These are phyloP conservation scores for Ctenodactylus gundi DNA, from an alignment of 2,113 vertebrate species.

Conservation along the genomic window DNA sequence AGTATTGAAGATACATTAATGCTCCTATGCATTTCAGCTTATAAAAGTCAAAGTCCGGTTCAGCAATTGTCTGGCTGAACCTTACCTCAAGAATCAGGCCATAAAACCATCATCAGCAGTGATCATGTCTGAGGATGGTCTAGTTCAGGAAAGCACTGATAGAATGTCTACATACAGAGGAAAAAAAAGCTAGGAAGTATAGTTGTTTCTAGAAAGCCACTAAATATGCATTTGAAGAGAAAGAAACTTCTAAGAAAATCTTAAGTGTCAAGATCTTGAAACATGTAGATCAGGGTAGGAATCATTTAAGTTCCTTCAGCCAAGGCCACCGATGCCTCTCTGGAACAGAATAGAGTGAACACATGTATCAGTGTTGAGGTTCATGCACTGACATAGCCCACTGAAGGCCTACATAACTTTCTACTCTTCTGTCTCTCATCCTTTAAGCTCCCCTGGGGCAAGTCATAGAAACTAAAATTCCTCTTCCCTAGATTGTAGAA, in stretches of 20 bases:
- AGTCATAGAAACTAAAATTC: not conserved
- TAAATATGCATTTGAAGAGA: not conserved
- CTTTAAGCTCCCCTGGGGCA: not conserved
- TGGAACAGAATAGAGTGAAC: not conserved
- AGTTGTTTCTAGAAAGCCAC: not conserved
- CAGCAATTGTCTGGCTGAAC: not conserved
- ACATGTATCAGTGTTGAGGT: too few relatives aligned
- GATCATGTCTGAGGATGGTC: not conserved
- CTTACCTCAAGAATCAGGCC: not conserved
- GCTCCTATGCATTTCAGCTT: not conserved
- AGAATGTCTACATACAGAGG: not conserved
- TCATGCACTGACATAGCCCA: not conserved
- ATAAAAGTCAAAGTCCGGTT: not conserved
- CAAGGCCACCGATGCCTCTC: not conserved
- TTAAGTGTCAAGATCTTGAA: slow-evolving; percentile 14
- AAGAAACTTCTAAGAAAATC: not conserved
- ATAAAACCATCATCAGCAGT: not conserved
- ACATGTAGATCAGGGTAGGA: not conserved
- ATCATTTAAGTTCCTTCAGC: not conserved
- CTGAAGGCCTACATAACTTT: not conserved
- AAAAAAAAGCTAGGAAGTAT: not conserved
- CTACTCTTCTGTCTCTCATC: not conserved
- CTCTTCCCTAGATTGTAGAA: not conserved
- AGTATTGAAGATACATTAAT: not conserved
- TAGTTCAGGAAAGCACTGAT: slow-evolving; percentile 3